Evolutionary conservation across 2,797 vertebrate species (phyloP).

Genomic region (Scleropages formosus): DNA sequence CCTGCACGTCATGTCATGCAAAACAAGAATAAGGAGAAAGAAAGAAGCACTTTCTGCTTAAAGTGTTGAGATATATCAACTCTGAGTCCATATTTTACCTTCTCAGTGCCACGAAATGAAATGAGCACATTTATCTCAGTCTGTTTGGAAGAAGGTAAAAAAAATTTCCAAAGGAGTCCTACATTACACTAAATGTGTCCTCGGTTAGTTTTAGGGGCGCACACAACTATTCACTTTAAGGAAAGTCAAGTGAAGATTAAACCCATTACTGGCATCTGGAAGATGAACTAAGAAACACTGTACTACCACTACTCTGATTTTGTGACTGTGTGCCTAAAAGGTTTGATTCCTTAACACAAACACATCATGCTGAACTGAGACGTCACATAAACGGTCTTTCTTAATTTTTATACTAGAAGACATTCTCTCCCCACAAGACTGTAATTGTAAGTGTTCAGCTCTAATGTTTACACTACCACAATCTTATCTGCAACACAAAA

Average conservation of each 20-base stretch:
- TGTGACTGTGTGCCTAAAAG: slow-evolving; percentile 1
- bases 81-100: slow-evolving; percentile 17
- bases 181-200: neutral
- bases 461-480: slow-evolving; percentile 15
- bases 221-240: no score
- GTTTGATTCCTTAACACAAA: neutral
- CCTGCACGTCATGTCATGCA: slow-evolving; percentile 33
- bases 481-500: slow-evolving; percentile 39
- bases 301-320: no score
- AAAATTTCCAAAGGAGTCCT: neutral
- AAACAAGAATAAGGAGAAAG: slow-evolving; percentile 36
- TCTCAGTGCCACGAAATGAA: slow-evolving; percentile 19
- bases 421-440: neutral
- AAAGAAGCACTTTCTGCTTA: slow-evolving; percentile 23
- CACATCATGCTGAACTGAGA: neutral
- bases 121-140: neutral
- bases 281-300: neutral
- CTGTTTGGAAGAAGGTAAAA: neutral
- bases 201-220: neutral
- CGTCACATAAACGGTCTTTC: slow-evolving; percentile 3
- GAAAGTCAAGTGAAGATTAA: neutral
- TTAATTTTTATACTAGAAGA: neutral
- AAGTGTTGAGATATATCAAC: slow-evolving; percentile 40
- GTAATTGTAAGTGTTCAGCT: slow-evolving; percentile 11
- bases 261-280: neutral